Conservation (phyloP, 1,140 invertebrate species). For the Trypoxylus dichotomus region DNA sequence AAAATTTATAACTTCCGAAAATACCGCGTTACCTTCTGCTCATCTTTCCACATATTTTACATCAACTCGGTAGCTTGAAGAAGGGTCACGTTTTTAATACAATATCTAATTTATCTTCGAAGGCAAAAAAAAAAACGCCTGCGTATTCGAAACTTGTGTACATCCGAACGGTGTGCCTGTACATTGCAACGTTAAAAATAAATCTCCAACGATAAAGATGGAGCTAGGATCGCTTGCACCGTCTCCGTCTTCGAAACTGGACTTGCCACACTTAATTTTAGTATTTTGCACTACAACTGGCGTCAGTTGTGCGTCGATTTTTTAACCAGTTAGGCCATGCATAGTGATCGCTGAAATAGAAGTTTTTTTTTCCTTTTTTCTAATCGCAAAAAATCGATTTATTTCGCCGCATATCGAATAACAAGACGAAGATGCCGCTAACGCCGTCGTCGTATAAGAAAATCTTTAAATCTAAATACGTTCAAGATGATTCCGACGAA, state of each 20-base stretch:
- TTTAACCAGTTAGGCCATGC: constrained; percentile 4
- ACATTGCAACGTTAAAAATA: constrained; percentile 17
- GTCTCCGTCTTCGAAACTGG: neutral
- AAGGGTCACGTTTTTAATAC: too few species aligned
- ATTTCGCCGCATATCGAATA: neutral
- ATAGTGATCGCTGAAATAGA: neutral
- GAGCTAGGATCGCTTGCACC: neutral
- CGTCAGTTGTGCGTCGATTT: constrained; percentile 16
- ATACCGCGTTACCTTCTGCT: too few species aligned
- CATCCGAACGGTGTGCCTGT: neutral
- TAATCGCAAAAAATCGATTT: neutral
- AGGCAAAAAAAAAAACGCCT: neutral
- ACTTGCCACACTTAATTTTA: constrained; percentile 14
- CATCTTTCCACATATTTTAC: neutral
- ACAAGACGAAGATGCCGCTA: constrained; percentile 4
- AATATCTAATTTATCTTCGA: too few species aligned
- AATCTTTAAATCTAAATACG: constrained; percentile 23
- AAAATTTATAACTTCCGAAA: too few species aligned
- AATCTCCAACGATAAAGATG: neutral
- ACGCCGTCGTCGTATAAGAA: neutral
- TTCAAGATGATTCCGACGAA: constrained; percentile 27
- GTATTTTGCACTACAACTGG: constrained; percentile 14
- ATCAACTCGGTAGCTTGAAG: too few species aligned
- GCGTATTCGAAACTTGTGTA: neutral
- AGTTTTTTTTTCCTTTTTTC: neutral